phyloP scores from a whole-genome alignment of 30 jellyfish, hydroid and myxozoan genomes.

The Sanderia malayensis region DNA sequence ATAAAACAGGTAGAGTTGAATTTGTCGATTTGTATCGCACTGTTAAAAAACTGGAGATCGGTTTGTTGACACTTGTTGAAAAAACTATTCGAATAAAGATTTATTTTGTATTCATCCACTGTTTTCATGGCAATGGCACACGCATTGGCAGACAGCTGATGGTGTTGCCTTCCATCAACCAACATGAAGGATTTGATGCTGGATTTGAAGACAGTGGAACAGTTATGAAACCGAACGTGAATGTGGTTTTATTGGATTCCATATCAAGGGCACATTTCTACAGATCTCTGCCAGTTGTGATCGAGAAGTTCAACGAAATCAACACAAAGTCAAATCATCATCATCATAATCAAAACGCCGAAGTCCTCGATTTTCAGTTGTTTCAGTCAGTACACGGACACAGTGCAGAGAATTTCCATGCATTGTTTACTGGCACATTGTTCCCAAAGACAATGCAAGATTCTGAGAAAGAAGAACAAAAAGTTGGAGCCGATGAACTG shows the following conservation, averaged over 20 bases:
- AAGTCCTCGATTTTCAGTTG: conserved; percentile 70
- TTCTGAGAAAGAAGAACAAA: conserved; percentile 42
- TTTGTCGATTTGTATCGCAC: neutral
- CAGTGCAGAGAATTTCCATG: conserved; percentile 83
- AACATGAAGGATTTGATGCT: neutral
- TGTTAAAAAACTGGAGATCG: conserved; percentile 5
- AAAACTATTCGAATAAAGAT: neutral
- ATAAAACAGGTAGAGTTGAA: neutral
- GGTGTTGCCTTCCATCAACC: conserved; percentile 5
- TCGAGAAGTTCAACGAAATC: conserved; percentile 33
- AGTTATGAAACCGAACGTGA: conserved; percentile 27
- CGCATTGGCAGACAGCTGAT: conserved; percentile 17
- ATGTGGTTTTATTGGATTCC: conserved; percentile 74
- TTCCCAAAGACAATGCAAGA: conserved; percentile 59
- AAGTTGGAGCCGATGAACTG: conserved; percentile 44
- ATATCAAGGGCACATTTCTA: conserved; percentile 82
- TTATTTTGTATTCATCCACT: conserved; percentile 27
- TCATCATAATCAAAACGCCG: too few relatives aligned
- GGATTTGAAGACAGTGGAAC: neutral
- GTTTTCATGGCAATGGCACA: conserved; percentile 4
- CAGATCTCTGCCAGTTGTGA: conserved; percentile 62
- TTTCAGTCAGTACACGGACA: conserved; percentile 96
- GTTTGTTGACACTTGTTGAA: conserved; percentile 1
- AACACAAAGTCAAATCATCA: conserved; percentile 33
- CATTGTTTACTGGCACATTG: conserved; percentile 74